These are phyloP conservation scores for Drosophila infuscata DNA, from an alignment of 2,888 invertebrate species.

Conservation along the genomic window DNA sequence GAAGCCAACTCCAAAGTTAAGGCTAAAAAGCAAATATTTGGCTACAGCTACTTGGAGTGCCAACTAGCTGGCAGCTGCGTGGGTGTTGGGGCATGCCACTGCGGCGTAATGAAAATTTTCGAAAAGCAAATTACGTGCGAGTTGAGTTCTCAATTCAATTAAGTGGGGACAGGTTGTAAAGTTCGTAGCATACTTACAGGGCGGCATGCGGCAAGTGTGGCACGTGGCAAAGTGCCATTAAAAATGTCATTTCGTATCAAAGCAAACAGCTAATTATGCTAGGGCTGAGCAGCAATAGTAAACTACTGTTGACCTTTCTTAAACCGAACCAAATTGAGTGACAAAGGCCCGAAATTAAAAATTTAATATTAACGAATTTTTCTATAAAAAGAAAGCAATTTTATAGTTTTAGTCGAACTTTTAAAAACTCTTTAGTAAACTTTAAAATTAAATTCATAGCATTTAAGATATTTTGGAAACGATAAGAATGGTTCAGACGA, in stretches of 20 bases:
- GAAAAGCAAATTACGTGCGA: constrained; percentile 73
- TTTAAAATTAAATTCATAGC: neutral
- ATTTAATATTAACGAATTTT: neutral
- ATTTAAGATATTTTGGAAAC: neutral
- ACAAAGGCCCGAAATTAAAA: neutral
- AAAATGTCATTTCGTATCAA: constrained; percentile 60
- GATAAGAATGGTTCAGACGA: neutral
- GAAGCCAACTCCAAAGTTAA: constrained; percentile 23
- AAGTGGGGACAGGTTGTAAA: constrained; percentile 64
- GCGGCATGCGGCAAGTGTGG: constrained; percentile 4
- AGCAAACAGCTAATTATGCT: constrained; percentile 68
- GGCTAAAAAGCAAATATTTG: constrained; percentile 49
- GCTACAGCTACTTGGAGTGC: constrained; percentile 43
- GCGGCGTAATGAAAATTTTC: constrained; percentile 65
- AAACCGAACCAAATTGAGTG: neutral
- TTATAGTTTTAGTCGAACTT: neutral
- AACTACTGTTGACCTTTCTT: constrained; percentile 9
- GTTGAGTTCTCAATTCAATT: constrained; percentile 75
- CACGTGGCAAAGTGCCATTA: constrained; percentile 48
- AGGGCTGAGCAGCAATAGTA: constrained; percentile 3
- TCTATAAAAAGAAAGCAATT: neutral
- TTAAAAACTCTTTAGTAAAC: neutral
- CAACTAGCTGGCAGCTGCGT: constrained; percentile 11
- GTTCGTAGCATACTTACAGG: constrained; percentile 40
- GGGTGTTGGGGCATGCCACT: constrained; percentile 34